Evolutionary conservation across 2,888 invertebrate species (phyloP).

Genomic region (Liopterus haemorrhoidalis): DNA sequence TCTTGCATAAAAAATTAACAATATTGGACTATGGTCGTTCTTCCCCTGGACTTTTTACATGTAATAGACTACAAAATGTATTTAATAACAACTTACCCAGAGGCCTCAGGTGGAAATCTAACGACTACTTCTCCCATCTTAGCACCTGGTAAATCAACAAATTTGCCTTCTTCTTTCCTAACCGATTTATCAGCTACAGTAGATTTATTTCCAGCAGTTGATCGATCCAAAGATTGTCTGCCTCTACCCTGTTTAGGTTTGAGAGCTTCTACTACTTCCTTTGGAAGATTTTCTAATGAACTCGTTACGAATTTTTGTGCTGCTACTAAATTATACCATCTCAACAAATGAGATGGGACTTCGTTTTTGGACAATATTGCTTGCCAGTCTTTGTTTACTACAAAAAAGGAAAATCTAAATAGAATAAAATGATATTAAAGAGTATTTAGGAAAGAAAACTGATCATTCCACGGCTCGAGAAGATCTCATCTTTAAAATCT

Average conservation of each 20-base stretch:
- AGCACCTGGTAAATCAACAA: slow-evolving; percentile 91
- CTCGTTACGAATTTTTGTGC: slow-evolving; percentile 55
- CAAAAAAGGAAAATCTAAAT: slow-evolving; percentile 22
- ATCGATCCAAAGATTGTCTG: slow-evolving; percentile 29
- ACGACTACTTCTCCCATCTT: slow-evolving; percentile 97
- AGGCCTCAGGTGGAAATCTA: slow-evolving; percentile 99
- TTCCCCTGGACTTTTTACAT: no score
- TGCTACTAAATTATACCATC: slow-evolving; percentile 64
- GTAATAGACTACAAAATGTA: no score
- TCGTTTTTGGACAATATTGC: slow-evolving; percentile 43
- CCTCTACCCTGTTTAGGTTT: slow-evolving; percentile 25
- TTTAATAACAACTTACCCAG: slow-evolving; percentile 73
- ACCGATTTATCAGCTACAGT: slow-evolving; percentile 36
- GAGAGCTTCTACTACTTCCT: slow-evolving; percentile 46
- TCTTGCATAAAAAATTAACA: no score
- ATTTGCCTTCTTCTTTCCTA: slow-evolving; percentile 89
- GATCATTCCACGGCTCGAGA: no score
- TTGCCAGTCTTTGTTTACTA: slow-evolving; percentile 42
- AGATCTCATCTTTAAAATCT: no score
- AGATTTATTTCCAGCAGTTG: slow-evolving; percentile 25
- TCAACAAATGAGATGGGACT: slow-evolving; percentile 53
- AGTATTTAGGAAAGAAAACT: no score
- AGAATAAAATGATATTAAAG: no score
- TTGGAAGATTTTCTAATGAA: slow-evolving; percentile 52
- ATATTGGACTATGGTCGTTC: no score